phyloP scores from a whole-genome alignment of 2,113 vertebrate genomes.

The Jaculus jaculus region DNA sequence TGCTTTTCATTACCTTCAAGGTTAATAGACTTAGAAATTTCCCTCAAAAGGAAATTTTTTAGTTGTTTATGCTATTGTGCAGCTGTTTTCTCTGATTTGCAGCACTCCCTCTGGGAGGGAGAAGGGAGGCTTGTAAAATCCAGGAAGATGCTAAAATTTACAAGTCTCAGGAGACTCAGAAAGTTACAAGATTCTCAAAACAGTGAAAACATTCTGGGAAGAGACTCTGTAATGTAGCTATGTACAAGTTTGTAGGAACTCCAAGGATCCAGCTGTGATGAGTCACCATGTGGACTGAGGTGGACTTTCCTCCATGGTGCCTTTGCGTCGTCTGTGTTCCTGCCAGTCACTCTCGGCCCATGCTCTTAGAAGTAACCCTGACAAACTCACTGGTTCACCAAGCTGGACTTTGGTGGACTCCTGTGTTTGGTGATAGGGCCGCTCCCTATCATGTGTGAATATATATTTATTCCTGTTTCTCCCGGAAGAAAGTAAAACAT shows the following conservation, averaged over 20 bases:
- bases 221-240: too few species aligned
- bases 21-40: constrained; percentile 21
- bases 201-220: not conserved
- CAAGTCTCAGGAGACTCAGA: not conserved
- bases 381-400: too few species aligned
- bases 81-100: too few species aligned
- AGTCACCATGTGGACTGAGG: too few species aligned
- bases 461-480: not conserved
- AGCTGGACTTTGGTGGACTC: not conserved
- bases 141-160: not conserved
- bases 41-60: constrained; percentile 36
- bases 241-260: not conserved
- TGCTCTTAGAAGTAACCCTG: too few species aligned
- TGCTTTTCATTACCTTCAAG: constrained; percentile 53
- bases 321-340: not conserved
- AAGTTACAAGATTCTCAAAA: not conserved
- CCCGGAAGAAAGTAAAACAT: not conserved
- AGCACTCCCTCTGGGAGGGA: not conserved
- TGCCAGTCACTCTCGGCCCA: not conserved
- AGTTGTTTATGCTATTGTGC: not conserved
- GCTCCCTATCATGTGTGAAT: not conserved
- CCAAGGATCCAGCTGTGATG: too few species aligned
- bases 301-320: not conserved
- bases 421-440: not conserved
- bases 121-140: too few species aligned